Percentiles rank a stretch among this genome's conserved stretches.
phyloP scores from a whole-genome alignment of 2,797 vertebrate species.

The Euphonia xanthogaster region DNA sequence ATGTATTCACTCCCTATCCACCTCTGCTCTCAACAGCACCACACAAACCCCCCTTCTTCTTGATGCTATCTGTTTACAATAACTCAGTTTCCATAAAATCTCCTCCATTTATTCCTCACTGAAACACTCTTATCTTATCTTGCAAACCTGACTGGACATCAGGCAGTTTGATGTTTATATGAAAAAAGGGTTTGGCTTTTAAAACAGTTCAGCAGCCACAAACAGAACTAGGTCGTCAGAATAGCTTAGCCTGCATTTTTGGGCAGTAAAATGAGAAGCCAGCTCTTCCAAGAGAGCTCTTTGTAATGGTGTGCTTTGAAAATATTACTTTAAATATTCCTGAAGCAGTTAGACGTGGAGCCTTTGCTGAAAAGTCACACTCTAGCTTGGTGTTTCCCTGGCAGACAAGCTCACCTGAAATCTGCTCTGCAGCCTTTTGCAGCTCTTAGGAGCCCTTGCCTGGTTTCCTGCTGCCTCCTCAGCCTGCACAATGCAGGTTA shows the following conservation, averaged over 20 bases:
- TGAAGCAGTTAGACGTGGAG: not conserved
- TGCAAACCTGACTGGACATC: slow-evolving; percentile 32
- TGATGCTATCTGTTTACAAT: not conserved
- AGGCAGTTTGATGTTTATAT: slow-evolving; percentile 49
- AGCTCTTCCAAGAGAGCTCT: not conserved
- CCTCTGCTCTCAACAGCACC: not conserved
- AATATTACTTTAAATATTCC: not conserved
- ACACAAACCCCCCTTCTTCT: not conserved
- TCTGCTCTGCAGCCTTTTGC: not conserved
- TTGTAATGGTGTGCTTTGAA: not conserved
- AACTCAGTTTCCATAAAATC: slow-evolving; percentile 41
- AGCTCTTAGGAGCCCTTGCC: not conserved
- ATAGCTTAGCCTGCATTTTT: not conserved
- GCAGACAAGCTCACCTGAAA: not conserved
- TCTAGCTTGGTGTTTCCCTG: not conserved
- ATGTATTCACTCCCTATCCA: not conserved
- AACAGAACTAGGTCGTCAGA: not conserved
- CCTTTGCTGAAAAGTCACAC: not conserved
- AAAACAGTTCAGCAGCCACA: slow-evolving; percentile 17
- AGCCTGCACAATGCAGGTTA: not conserved
- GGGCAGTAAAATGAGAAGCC: not conserved
- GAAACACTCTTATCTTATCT: slow-evolving; percentile 53
- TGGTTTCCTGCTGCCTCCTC: not conserved
- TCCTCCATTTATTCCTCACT: not conserved
- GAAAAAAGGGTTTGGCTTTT: slow-evolving; percentile 45